Base-by-base conservation (phyloP, 2,113 vertebrate species). In the Prolemur simus region DNA sequence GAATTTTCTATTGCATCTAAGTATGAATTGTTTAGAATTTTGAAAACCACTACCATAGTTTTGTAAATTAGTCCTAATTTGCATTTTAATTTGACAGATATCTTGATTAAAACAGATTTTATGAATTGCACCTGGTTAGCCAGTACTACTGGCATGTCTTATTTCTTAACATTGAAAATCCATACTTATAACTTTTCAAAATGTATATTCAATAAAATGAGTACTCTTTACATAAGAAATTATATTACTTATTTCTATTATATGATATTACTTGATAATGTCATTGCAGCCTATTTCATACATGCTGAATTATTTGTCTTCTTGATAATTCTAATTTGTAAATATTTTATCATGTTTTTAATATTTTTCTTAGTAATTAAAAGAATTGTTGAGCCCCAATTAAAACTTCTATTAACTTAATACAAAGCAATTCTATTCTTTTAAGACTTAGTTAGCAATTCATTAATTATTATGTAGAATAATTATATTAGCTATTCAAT, bases 81-180 rank as follows among this genome's bases (percentile, higher is more conserved):
- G 2, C 82, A 97, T 98, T 98, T 98, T 96, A 93, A 97, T 96
- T 97, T 97, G 83, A 60, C 54, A 95, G 2, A 69, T 83, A 87
- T 82, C 15, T 29, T 95, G 73, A 97, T 91, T 97, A 89, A 97
- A 97, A 96, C 0, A 89, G 56, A 97, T 84, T 93, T 96, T 47
- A 83, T 56, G 54, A 91, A 87, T 52, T 97, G 37, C 42, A 96
- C 80, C 91, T 97, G 60, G 47, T 21, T 98, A 97, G 42, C 32
- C 73, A 94, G 11, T 85, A 49, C 27, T 94, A 76, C 9, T 78
- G 54, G 56, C 15, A 96, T 96, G 97, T 96, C 96, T 96, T 37
- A 68, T 85, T 82, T 96, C 95, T 97, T 94, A 77, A 95, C 34
- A 86, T 9, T 77, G 23, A 98, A 95, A 77, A 78, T 91, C 92